Conservation (phyloP, 1,140 invertebrate genomes). For the Halyomorpha halys region DNA sequence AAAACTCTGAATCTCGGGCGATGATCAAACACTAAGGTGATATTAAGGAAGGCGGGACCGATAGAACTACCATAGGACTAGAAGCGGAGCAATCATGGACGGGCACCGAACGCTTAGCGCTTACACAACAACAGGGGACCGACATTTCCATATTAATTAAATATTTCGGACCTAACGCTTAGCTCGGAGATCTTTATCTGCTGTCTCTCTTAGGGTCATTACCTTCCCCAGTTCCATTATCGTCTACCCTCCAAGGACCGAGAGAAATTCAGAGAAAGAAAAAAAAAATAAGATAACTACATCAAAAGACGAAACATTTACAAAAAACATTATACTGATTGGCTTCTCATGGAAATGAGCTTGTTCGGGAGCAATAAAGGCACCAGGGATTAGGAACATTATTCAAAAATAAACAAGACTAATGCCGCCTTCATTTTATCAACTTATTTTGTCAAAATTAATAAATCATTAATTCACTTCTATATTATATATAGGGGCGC, state of each 20-base stretch:
- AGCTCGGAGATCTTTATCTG: constrained; percentile 7
- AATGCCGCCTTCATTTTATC: neutral
- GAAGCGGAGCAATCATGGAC: no score
- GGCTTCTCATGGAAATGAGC: constrained; percentile 4
- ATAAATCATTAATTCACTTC: neutral
- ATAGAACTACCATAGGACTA: no score
- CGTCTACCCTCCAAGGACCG: no score
- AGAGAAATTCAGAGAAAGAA: neutral
- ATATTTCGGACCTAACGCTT: neutral
- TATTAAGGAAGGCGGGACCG: no score
- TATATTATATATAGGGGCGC: neutral
- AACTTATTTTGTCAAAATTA: constrained; percentile 9
- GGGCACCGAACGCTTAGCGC: neutral
- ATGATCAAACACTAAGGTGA: no score
- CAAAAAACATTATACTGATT: neutral
- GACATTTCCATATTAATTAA: constrained; percentile 8
- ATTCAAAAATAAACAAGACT: constrained; percentile 11
- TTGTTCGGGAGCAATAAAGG: neutral
- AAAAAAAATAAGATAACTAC: constrained; percentile 2
- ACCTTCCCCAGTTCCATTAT: neutral
- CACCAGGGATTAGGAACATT: neutral
- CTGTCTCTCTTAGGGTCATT: neutral
- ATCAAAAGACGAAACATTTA: constrained; percentile 1
- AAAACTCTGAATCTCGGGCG: no score
- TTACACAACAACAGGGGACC: neutral